Percentiles rank a stretch among this genome's conserved stretches.
These are phyloP conservation scores for Paralinhomoeus sp. DNA, from an alignment of 2,888 invertebrate genomes.

Conservation along the genomic window DNA sequence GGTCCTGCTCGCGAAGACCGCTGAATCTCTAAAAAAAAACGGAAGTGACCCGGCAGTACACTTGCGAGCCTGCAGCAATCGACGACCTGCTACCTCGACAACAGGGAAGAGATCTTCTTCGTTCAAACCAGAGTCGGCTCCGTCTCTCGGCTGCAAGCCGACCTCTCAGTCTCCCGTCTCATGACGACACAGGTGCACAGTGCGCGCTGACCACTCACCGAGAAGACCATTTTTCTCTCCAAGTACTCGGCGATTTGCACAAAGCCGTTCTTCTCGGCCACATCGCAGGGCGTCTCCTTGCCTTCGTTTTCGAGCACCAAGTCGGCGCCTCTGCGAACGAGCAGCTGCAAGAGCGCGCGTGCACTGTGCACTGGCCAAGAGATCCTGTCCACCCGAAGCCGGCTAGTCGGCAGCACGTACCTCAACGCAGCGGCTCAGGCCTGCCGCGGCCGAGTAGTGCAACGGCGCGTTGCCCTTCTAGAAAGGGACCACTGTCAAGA, in stretches of 20 bases:
- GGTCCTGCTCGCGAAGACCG: constrained; percentile 42
- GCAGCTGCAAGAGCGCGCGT: constrained; percentile 26
- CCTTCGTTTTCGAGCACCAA: constrained; percentile 41
- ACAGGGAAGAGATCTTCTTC: constrained; percentile 6
- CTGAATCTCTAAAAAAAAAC: constrained; percentile 5
- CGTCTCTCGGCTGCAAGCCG: no score
- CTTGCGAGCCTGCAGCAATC: no score
- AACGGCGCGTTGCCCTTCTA: constrained; percentile 43
- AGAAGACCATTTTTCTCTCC: constrained; percentile 45
- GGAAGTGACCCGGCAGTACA: no score
- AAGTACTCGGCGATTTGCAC: constrained; percentile 40
- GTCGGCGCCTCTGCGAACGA: constrained; percentile 38
- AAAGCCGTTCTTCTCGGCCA: constrained; percentile 39
- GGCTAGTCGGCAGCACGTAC: constrained; percentile 12
- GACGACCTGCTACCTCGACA: not conserved
- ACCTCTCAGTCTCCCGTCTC: no score
- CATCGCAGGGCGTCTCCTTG: constrained; percentile 42
- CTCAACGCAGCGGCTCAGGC: constrained; percentile 41
- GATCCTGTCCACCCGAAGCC: no score
- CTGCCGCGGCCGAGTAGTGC: constrained; percentile 42
- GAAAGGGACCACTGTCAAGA: constrained; percentile 8
- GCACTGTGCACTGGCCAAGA: no score
- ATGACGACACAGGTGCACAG: no score
- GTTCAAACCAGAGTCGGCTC: not conserved
- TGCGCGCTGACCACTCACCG: constrained; percentile 12